These are phyloP conservation scores for Chloroceryle aenea DNA, from an alignment of 2,113 vertebrate species.

Conservation along the genomic window DNA sequence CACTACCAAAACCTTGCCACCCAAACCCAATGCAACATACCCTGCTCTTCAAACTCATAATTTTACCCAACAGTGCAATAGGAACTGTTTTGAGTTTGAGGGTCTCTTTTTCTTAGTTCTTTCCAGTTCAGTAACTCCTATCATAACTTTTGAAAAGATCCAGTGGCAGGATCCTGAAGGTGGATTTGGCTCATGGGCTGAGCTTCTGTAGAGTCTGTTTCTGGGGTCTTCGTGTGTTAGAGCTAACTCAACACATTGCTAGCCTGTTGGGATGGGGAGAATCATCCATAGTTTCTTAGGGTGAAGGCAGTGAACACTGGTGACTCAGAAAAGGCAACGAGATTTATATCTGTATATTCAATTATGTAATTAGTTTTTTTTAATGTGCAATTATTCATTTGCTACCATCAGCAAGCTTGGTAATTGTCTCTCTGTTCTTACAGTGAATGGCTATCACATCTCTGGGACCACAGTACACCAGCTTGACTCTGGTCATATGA, in stretches of 20 bases:
- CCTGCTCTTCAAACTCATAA: background rate
- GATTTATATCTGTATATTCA: background rate
- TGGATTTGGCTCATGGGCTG: background rate
- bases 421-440: conserved; percentile 53
- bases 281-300: background rate
- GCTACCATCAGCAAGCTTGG: background rate
- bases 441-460: conserved; percentile 96
- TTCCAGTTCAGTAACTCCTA: background rate
- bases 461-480: conserved; percentile 86
- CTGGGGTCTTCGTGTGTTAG: background rate
- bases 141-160: background rate
- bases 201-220: background rate
- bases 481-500: conserved; percentile 81
- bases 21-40: background rate
- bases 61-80: background rate
- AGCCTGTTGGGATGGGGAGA: background rate
- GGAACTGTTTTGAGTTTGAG: background rate
- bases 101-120: background rate
- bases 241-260: background rate
- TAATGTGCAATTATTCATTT: background rate
- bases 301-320: background rate
- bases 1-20: background rate
- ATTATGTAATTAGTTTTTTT: background rate
- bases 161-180: background rate
- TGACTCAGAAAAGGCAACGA: background rate